Base-by-base conservation (phyloP, 2,888 invertebrate species). In the Erebia ligea region DNA sequence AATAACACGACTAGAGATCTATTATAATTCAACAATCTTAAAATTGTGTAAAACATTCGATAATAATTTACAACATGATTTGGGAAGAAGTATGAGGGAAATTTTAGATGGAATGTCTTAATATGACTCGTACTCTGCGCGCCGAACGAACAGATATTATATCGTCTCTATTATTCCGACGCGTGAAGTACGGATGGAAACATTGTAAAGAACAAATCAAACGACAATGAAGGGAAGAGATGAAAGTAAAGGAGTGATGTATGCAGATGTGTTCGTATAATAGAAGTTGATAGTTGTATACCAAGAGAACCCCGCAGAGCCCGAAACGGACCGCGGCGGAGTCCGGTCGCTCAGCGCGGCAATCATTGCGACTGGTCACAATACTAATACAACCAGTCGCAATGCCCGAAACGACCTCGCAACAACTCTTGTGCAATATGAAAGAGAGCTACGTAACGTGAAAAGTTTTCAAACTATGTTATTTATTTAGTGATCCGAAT, bases 151-250 rank as follows among this genome's bases (percentile, higher is more conserved):
- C 21, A 9, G 8, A 9, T 0, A 52, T 17, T 10, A 15, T 17
- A 19, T 10, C 10, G 10, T 19, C 10, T 52, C 13, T 19, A 13
- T 21, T 19, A 45, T 9, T 17, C 13, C 45, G 62, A 15, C 62
- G 62, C 62, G 48, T 48, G 48, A 8, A 9, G 21, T 19, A 21
- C 45, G 67, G 69, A 58, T 67, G 68, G 75, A 67, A 73, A 75
- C 78, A 76, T 75, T 76, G 78, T 79, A 78, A 79, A 79, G 79
- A 80, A 78, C 78, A 78, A 69, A 77, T 77, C 78, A 69, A 76
- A 73, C 74, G 72, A 72, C 74, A 74, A 77, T 73, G 74, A 76
- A 76, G 66, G 71, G 74, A 68, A 74, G 65, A 68, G 61, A 64
- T 57, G 74, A 71, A 73, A 71, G 75, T 71, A 69, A 67, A 71